Base-by-base conservation (phyloP, 2,797 vertebrate genomes). In the Myotis planiceps region DNA sequence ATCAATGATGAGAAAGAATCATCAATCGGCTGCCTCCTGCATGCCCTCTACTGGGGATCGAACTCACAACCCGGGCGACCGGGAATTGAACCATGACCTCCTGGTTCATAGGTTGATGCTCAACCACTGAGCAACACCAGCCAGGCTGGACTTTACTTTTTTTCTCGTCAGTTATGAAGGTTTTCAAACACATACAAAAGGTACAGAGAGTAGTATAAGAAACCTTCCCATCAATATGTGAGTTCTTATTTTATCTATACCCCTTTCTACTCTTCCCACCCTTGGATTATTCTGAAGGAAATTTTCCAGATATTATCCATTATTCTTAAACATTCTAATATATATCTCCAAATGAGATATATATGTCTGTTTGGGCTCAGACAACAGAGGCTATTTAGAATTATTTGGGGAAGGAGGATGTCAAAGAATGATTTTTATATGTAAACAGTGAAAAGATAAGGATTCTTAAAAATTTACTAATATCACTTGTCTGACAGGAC, bases 311-410 rank as follows among this genome's bases (percentile, higher is more conserved):
- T 6, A 68, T 90, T 60, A 81, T 27, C 5, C 4, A 84, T 69
- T 87, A 82, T 63, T 42, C 66, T 32, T 91, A 85, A 75, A 68
- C 60, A 63, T 53, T 88, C 55, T 55, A 39, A 60, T 16, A 39
- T 37, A 1, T 55, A 19, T 63, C 3, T 68, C 9, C 79, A 58
- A 86, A 65, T n/a, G 14, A 63, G 4, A 58, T 58, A 58, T 58
- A 58, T 13, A 27, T 27, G 2, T 14, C 27, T 60, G 58, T 60
- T 25, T 92, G 23, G 19, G 65, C 15, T 75, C 63, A 83, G 34
- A 65, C 9, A 21, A 71, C 37, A 95, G 58, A 66, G 15, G n/a
- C 49, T 45, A 85, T 51, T 92, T 53, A 80, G 83, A 95, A 94
- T 75, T 68, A 60, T 55, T 82, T 94, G 32, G 13, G 34, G 39